These are phyloP conservation scores for Rousettus leschenaultii DNA, from an alignment of 2,113 vertebrate genomes.

Conservation along the genomic window DNA sequence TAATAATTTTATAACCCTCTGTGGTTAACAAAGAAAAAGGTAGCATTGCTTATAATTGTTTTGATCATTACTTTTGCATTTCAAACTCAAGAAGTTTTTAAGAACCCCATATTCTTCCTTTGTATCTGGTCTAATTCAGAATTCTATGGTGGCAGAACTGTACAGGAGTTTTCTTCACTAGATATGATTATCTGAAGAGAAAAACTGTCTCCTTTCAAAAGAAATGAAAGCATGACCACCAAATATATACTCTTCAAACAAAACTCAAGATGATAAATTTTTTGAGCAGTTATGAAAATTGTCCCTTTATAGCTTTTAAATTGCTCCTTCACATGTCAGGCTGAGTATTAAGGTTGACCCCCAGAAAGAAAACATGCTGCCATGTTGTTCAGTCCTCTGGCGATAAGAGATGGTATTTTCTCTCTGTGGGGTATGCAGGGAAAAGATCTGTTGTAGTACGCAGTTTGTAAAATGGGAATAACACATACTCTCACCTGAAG, in stretches of 20 bases:
- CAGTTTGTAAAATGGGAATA: slow-evolving; percentile 5
- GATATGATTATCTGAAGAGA: not conserved
- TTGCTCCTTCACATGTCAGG: not conserved
- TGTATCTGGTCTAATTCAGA: not conserved
- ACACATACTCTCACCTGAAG: not conserved
- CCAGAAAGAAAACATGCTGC: not conserved
- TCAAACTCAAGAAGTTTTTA: not conserved
- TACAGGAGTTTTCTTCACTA: slow-evolving; percentile 6
- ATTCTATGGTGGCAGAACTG: not conserved
- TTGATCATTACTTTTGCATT: not conserved
- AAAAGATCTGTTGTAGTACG: not conserved
- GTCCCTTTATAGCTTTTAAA: not conserved
- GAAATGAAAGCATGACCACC: not conserved
- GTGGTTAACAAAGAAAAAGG: not conserved
- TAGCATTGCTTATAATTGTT: not conserved
- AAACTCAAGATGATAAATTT: slow-evolving; percentile 9
- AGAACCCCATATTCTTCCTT: not conserved
- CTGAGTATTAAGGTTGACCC: not conserved
- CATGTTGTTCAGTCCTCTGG: not conserved
- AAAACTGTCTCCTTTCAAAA: slow-evolving; percentile 2
- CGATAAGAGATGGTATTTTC: slow-evolving; percentile 14
- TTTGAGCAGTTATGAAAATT: slow-evolving; percentile 20
- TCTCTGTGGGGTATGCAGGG: not conserved
- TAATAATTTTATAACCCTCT: not conserved
- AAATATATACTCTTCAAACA: not conserved